Evolutionary conservation across 2,113 vertebrate genomes (phyloP).

Genomic region (Aphelocoma coerulescens): DNA sequence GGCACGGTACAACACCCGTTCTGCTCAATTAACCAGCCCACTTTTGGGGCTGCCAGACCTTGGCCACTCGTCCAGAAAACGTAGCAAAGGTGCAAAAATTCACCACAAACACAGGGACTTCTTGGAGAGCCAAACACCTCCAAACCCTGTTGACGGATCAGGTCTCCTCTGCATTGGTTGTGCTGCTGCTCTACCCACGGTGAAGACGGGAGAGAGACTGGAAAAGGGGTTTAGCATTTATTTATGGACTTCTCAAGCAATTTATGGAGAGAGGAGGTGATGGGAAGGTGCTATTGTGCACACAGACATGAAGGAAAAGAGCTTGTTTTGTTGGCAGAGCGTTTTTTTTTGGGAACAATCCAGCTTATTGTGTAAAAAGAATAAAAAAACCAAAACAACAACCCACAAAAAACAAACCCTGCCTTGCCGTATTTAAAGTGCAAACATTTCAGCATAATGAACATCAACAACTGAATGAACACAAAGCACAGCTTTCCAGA

Average conservation of each 20-base stretch:
- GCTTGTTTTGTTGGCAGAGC: neutral
- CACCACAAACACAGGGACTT: accelerated
- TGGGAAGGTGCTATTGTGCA: neutral
- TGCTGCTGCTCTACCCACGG: neutral
- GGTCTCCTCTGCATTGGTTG: accelerated
- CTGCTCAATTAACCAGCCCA: conserved; percentile 14
- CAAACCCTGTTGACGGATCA: accelerated
- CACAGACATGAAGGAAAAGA: neutral
- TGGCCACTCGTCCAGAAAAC: neutral
- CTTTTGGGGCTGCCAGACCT: neutral
- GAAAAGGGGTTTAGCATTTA: neutral
- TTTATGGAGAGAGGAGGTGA: neutral
- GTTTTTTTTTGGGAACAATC: neutral
- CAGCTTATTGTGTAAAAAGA: neutral
- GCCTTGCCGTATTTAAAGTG: neutral
- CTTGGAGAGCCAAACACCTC: neutral
- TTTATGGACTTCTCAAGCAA: neutral
- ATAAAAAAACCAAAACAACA: neutral
- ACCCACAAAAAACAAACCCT: neutral
- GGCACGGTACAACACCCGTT: neutral
- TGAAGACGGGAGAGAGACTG: neutral
- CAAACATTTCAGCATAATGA: conserved; percentile 47
- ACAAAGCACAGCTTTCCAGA: neutral
- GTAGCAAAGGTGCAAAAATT: neutral
- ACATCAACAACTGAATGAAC: neutral